These are phyloP conservation scores for Speoplatyrhinus poulsoni DNA, from an alignment of 2,113 vertebrate genomes.

Conservation along the genomic window DNA sequence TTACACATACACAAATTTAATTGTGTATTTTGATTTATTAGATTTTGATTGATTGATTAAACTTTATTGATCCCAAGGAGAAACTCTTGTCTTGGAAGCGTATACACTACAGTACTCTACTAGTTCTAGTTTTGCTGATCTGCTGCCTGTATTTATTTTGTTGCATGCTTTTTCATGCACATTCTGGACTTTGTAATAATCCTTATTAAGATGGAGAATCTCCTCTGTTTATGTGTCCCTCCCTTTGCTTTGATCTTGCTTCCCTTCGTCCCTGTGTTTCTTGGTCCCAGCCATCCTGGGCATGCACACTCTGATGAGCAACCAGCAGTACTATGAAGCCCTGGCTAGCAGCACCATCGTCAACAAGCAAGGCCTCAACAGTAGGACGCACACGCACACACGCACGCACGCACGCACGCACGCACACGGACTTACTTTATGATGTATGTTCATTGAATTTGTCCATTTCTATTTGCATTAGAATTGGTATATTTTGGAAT, in stretches of 20 bases:
- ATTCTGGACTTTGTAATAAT: too few relatives aligned
- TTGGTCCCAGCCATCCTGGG: slow-evolving; percentile 89
- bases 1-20: too few relatives aligned
- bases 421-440: background rate
- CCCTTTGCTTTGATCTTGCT: background rate
- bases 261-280: slow-evolving; percentile 28
- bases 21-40: too few relatives aligned
- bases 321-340: slow-evolving; percentile 98
- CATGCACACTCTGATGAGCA: slow-evolving; percentile 99
- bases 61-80: too few relatives aligned
- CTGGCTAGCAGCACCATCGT: slow-evolving; percentile 94
- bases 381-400: slow-evolving; percentile 76
- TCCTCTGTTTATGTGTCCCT: background rate
- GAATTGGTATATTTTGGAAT: too few relatives aligned
- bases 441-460: background rate
- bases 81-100: too few relatives aligned
- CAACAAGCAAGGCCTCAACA: slow-evolving; percentile 98
- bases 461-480: background rate
- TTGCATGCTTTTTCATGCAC: too few relatives aligned
- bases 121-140: too few relatives aligned
- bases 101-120: too few relatives aligned
- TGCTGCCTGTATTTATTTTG: too few relatives aligned
- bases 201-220: too few relatives aligned
- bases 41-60: too few relatives aligned
- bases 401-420: background rate